Evolutionary conservation across 2,888 invertebrate species (phyloP), one percentile per base, ranked within the genome.

Genomic region (Chalcosyrphus nemorum): DNA sequence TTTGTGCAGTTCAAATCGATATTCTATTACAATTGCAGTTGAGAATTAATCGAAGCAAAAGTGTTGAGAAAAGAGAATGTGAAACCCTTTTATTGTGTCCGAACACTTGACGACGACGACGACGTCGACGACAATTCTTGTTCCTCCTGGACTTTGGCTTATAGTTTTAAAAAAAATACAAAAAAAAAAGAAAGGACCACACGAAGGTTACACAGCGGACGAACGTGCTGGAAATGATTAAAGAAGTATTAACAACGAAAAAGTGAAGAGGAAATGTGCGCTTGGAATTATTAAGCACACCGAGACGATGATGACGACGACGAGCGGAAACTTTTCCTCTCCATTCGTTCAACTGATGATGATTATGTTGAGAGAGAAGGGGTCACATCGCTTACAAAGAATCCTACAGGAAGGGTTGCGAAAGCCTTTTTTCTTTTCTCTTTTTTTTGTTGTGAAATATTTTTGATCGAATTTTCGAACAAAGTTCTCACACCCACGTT

Each of bases 141-240:
- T 57, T 57, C 19, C n/a, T n/a, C n/a, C 15, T 35, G 7, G 27
- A 38, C 19, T 27, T 35, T 63, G 29, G 17, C 24, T 63, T 4
- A 2, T 24, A 15, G n/a, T 19, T 17, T 38, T 54, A 19, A 17
- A 17, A 9, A 7, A 32, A 32, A 9, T 7, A 19, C 24, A 24
- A 9, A 32, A 32, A 32, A 11, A 19, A 5, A 54, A 50, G 70
- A 41, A 81, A 50, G 70, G 47, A 81, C 65, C 65, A 27, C 54
- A 57, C 52, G 74, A 77, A 82, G 81, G 81, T 77, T 72, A 77
- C 52, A 66, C 29, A 66, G 72, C 72, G 72, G 78, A 57, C 72
- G 82, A 82, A 82, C 82, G 82, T 82, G 82, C 72, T 82, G 72
- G 50, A 78, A 82, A 82, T 82, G 82, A 82, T 82, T 82, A 82